Evolutionary conservation across 2,888 invertebrate species (phyloP).

Genomic region (Meiosimyza platycephala): DNA sequence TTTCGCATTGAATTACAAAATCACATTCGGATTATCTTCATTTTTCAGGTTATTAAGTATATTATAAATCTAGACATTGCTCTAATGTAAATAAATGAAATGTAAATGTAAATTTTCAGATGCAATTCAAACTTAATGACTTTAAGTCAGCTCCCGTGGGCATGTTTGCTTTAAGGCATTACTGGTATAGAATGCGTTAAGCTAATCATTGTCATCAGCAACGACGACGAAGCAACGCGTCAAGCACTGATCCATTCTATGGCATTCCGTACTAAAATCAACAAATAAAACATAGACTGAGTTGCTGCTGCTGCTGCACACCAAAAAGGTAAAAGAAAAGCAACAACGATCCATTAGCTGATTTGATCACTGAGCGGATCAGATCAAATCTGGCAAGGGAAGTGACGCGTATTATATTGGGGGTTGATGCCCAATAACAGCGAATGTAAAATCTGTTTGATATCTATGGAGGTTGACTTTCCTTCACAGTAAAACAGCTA

Average conservation of each 20-base stretch:
- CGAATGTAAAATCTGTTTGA: background rate
- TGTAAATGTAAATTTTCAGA: too few species aligned
- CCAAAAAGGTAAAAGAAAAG: conserved; percentile 21
- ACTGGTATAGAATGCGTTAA: too few species aligned
- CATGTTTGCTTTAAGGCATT: too few species aligned
- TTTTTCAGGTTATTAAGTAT: too few species aligned
- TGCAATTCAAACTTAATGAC: too few species aligned
- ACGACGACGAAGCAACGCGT: background rate
- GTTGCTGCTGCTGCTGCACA: conserved; percentile 18
- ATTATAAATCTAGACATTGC: too few species aligned
- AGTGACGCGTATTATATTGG: background rate
- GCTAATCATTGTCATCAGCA: too few species aligned
- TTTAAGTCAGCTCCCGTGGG: too few species aligned
- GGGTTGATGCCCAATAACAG: background rate
- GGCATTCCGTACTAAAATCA: conserved; percentile 1
- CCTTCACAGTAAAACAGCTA: too few species aligned
- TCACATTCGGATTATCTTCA: too few species aligned
- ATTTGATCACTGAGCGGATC: background rate
- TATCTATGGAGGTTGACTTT: background rate
- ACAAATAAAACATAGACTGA: background rate
- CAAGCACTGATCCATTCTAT: conserved; percentile 5
- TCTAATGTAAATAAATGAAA: too few species aligned
- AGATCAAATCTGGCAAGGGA: conserved; percentile 1
- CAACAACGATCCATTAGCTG: conserved; percentile 29
- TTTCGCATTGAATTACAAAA: too few species aligned